Base-by-base conservation (phyloP, 2,113 vertebrate genomes). In the Garra rufa region DNA sequence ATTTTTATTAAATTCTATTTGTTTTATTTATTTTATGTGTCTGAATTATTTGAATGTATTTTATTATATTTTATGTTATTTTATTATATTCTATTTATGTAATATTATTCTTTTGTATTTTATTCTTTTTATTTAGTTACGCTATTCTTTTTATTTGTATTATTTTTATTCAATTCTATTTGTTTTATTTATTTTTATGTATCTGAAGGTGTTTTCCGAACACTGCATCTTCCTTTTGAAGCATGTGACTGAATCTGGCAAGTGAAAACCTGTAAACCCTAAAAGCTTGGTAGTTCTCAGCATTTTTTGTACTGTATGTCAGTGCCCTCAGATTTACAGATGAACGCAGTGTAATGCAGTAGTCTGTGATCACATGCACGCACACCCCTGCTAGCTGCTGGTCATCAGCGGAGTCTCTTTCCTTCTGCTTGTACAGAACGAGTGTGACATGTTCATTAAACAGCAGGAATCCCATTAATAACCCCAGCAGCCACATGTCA, bases 391-490 rank as follows among this genome's bases (percentile, higher is more conserved):
- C 41, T 14, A 73, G 70, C 61, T 63, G 83, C 71, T 82, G 89
- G 90, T 88, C 89, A 91, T 89, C 87, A 90, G 85, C 43, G 15
- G 78, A 85, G 61, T 90, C 87, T 90, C 85, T 84, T 87, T 89
- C 82, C 85, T 86, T 90, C 87, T 87, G 84, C 84, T 83, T 84
- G 86, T 83, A 91, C 89, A 92, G 81, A 89, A 91, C 88, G 89
- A 89, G 89, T 83, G 88, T 90, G 91, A 93, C 91, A 90, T 92
- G 90, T 92, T 93, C 93, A 94, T 94, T 93, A 92, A 92, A 89
- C 90, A 92, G 91, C 91, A 91, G 90, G 90, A 88, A 91, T 91
- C 88, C 89, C 88, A 92, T 93, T 91, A 91, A 90, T 82, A 85
- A 90, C 87, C 88, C 92, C 90, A 90, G 86, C 90, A 91, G 87